Evolutionary conservation across 2,797 vertebrate species (phyloP).

Genomic region (Falco biarmicus): DNA sequence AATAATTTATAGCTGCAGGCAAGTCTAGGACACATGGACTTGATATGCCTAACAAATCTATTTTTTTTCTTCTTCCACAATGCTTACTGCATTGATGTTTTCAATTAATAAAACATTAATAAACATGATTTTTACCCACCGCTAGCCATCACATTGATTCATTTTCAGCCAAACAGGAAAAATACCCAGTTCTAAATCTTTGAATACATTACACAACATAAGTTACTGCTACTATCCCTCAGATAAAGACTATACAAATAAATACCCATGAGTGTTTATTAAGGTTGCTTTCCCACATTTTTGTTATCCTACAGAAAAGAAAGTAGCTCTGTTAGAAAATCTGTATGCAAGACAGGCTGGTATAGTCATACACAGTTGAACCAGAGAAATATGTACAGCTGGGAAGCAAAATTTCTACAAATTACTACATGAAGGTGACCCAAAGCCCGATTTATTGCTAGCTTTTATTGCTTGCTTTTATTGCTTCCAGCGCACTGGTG

Average conservation of each 20-base stretch:
- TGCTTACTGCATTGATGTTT: not conserved
- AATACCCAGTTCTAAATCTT: not conserved
- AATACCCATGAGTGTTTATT: not conserved
- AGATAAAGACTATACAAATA: not conserved
- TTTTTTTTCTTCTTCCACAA: not conserved
- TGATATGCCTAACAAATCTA: not conserved
- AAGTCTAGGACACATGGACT: not conserved
- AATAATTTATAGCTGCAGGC: not conserved
- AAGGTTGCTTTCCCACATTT: not conserved
- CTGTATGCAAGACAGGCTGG: not conserved
- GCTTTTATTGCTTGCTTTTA: not conserved
- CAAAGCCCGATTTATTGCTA: not conserved
- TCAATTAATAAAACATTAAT: not conserved
- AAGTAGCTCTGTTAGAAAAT: not conserved
- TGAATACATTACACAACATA: not conserved
- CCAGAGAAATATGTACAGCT: not conserved
- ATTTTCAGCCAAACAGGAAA: not conserved
- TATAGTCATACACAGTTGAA: not conserved
- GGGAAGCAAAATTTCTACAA: not conserved
- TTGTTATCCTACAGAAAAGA: not conserved
- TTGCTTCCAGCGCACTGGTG: slow-evolving; percentile 21
- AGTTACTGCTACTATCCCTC: not conserved
- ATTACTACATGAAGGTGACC: slow-evolving; percentile 29
- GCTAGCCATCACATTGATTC: not conserved
- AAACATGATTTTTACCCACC: not conserved